Base-by-base conservation (phyloP, 2,888 invertebrate species). In the Catocala fraxini region DNA sequence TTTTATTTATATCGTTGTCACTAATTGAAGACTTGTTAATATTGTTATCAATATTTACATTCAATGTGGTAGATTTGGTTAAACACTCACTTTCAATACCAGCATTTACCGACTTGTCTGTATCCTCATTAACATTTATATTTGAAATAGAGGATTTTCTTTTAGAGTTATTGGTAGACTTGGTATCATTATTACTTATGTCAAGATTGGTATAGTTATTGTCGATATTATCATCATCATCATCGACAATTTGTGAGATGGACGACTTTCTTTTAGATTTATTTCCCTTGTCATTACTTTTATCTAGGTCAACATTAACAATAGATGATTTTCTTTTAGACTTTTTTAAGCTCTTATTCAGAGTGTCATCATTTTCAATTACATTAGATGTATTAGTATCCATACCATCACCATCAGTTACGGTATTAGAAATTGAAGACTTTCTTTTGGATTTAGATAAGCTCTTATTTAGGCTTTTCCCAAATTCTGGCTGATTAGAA, bases 241-340 rank as follows among this genome's bases (percentile, higher is more conserved):
- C 51, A 49, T 33, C 42, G 5, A 7, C 12, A 12, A 55, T 39
- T 57, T 48, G 57, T 10, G 48, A 51, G 35, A 58, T 42, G 43
- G 73, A 69, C 2, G 59, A 65, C 10, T 72, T 65, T 43, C 71
- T 62, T 43, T 64, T 62, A 34, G 75, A 57, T 53, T 60, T 75
- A 62, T 57, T 63, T 35, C 34, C 63, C 6, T 15, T 58, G n/a
- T 52, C 41, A 9, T 39, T 25, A 6, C 45, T 35, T 39, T 45
- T 34, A 43, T 52, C 46, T 46, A 1, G 0, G 12, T 12, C 46
- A 46, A 13, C 5, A 43, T 46, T 5, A 13, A 5, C 25, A 9
- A 48, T 15, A 6, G 6, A 39, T 39, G 35, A 39, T 9, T 39
- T 39, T 39, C 35, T 39, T 39, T 39, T 39, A 39, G 35, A 39